These are phyloP conservation scores for Equus quagga DNA, from an alignment of 2,113 vertebrate genomes.

Conservation along the genomic window DNA sequence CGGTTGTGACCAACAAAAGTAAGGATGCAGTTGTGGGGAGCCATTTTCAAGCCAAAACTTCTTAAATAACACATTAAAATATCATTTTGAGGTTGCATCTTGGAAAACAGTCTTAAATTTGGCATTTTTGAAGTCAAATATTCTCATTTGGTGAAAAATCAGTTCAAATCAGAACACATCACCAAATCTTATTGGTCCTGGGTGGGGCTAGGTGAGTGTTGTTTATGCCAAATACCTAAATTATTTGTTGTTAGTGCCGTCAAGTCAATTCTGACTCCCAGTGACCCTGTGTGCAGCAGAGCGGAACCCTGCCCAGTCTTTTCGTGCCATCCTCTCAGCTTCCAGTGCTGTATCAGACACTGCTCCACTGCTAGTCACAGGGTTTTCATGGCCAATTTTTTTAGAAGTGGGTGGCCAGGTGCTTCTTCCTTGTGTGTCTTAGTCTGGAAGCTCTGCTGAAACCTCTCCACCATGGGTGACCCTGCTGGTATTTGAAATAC, in stretches of 20 bases:
- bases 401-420: too few species aligned
- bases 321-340: too few species aligned
- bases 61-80: neutral
- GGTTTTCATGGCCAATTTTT: too few species aligned
- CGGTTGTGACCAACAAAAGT: neutral
- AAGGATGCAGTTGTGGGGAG: neutral
- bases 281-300: too few species aligned
- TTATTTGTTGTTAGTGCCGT: neutral
- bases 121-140: neutral
- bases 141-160: constrained; percentile 6
- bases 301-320: too few species aligned
- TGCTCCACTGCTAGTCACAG: too few species aligned
- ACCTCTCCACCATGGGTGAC: too few species aligned
- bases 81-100: neutral
- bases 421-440: too few species aligned
- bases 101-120: neutral
- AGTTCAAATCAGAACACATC: neutral
- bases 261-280: too few species aligned
- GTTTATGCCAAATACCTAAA: neutral
- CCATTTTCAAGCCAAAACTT: neutral
- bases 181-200: neutral
- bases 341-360: too few species aligned
- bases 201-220: neutral
- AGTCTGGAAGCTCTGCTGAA: too few species aligned
- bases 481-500: too few species aligned